Conservation (phyloP, 2,888 invertebrate genomes). For the Zaprionus obscuricornis region DNA sequence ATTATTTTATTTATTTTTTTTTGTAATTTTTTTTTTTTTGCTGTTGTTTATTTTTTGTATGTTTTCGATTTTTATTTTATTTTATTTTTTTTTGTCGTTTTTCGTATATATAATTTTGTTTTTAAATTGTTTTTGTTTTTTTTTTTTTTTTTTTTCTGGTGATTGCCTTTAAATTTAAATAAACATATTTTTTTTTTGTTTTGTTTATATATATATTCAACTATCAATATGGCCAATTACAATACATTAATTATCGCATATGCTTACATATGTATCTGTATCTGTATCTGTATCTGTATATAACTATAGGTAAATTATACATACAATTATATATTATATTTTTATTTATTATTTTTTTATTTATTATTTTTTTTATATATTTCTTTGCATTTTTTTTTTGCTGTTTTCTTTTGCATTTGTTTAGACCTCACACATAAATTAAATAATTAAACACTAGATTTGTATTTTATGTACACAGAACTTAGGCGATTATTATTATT, state of each 20-base stretch:
- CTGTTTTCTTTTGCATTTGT: slow-evolving; percentile 16
- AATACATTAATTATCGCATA: slow-evolving; percentile 77
- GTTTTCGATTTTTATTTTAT: slow-evolving; percentile 56
- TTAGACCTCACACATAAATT: slow-evolving; percentile 68
- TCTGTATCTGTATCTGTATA: too few species aligned
- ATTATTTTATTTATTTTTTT: slow-evolving; percentile 73
- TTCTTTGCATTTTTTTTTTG: slow-evolving; percentile 2
- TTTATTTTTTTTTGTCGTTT: slow-evolving; percentile 44
- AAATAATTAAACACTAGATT: slow-evolving; percentile 66
- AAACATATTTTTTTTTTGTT: slow-evolving; percentile 57
- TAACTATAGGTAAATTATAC: slow-evolving; percentile 40
- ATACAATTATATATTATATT: slow-evolving; percentile 14
- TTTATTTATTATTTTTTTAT: slow-evolving; percentile 24
- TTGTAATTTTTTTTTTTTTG: slow-evolving; percentile 45
- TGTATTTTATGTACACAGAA: slow-evolving; percentile 66
- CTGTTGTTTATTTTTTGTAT: slow-evolving; percentile 39
- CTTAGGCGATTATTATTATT: slow-evolving; percentile 50
- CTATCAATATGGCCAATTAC: slow-evolving; percentile 82
- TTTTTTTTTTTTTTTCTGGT: slow-evolving; percentile 56
- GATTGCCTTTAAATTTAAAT: slow-evolving; percentile 79
- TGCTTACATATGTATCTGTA: too few species aligned
- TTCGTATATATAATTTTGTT: slow-evolving; percentile 43
- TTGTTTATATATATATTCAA: slow-evolving; percentile 68
- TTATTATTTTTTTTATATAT: slow-evolving; percentile 22
- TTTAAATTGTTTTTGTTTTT: slow-evolving; percentile 34